These are phyloP conservation scores for Lordiphosa andalusiaca DNA, from an alignment of 2,888 invertebrate genomes.

Conservation along the genomic window DNA sequence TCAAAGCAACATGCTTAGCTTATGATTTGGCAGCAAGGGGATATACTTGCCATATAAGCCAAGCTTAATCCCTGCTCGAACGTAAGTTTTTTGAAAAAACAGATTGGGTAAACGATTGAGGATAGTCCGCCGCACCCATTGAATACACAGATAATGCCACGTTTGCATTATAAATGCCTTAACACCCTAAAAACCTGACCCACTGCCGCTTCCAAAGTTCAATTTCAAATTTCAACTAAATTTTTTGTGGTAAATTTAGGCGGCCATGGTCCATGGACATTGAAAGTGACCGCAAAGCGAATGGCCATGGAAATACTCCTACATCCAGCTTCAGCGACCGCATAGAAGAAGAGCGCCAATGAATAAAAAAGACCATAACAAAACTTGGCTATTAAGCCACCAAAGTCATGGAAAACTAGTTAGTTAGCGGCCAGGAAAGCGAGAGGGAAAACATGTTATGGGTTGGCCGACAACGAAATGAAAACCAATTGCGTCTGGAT, in stretches of 20 bases:
- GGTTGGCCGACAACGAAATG: conserved; percentile 33
- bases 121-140: no score
- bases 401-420: conserved; percentile 57
- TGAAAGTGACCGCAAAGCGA: conserved; percentile 45
- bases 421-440: conserved; percentile 42
- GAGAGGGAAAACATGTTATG: conserved; percentile 57
- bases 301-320: conserved; percentile 41
- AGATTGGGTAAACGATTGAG: no score
- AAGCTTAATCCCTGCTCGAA: no score
- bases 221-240: conserved; percentile 28
- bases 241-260: not conserved
- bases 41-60: no score
- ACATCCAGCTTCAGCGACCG: conserved; percentile 5
- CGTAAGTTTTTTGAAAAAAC: no score
- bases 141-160: no score
- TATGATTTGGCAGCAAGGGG: no score
- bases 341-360: not conserved
- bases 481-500: conserved; percentile 32
- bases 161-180: conserved; percentile 5
- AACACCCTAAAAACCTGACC: conserved; percentile 48
- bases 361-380: conserved; percentile 15
- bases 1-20: no score
- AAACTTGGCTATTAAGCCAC: conserved; percentile 33
- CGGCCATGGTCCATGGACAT: not conserved
- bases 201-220: conserved; percentile 58